Evolutionary conservation across 2,797 vertebrate species (phyloP).

Genomic region (Astyanax mexicanus): DNA sequence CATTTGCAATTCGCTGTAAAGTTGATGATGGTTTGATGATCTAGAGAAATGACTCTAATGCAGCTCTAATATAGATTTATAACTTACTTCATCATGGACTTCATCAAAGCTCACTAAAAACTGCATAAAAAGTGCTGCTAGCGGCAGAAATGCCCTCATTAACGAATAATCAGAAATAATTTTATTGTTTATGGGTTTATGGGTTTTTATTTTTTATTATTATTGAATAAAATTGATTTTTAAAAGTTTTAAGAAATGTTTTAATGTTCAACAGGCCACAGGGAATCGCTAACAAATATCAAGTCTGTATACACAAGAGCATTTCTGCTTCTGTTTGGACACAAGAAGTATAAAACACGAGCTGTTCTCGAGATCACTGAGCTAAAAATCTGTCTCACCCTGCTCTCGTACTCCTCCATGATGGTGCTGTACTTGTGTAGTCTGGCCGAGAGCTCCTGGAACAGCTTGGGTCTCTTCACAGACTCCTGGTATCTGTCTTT

Average conservation of each 20-base stretch:
- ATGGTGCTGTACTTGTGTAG: constrained; percentile 78
- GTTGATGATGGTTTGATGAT: too few species aligned
- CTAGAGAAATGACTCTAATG: not conserved
- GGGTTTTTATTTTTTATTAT: too few species aligned
- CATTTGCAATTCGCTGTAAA: too few species aligned
- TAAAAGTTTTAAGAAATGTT: not conserved
- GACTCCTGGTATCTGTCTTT: constrained; percentile 81
- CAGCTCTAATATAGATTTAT: not conserved
- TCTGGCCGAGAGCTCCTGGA: constrained; percentile 77
- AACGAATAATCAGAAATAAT: not conserved
- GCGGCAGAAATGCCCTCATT: not conserved
- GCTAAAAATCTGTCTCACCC: constrained; percentile 64
- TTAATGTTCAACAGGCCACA: not conserved
- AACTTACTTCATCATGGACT: too few species aligned
- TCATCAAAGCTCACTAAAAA: not conserved
- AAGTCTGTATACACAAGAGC: not conserved
- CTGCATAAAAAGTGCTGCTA: not conserved
- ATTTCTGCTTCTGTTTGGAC: not conserved
- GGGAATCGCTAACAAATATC: not conserved
- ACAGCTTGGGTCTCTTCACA: constrained; percentile 75
- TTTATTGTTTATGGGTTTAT: too few species aligned
- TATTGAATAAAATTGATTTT: not conserved
- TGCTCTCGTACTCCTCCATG: constrained; percentile 76
- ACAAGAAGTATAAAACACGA: not conserved
- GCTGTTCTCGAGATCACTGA: not conserved